Conservation (phyloP, 2,113 vertebrate species). For the Sterrhoptilus dennistouni region DNA sequence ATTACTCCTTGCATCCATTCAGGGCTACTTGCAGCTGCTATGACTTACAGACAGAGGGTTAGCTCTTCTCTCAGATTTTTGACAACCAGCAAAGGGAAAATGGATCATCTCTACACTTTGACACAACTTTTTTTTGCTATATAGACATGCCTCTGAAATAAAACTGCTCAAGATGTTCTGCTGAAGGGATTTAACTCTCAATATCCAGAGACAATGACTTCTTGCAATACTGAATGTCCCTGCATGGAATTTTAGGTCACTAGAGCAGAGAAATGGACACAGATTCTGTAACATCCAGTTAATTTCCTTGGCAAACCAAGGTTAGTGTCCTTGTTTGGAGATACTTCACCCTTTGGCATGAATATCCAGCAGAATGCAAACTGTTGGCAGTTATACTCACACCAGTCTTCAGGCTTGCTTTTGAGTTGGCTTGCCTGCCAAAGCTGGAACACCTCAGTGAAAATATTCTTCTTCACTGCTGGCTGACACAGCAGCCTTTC, state of each 20-base stretch:
- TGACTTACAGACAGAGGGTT: background rate
- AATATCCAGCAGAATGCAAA: background rate
- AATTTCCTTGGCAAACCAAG: background rate
- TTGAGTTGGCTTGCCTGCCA: background rate
- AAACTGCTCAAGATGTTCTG: background rate
- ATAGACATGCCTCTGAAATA: background rate
- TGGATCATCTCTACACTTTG: background rate
- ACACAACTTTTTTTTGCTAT: background rate
- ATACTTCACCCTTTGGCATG: background rate
- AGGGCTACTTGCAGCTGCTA: background rate
- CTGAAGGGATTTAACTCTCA: background rate
- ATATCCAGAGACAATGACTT: rapidly evolving
- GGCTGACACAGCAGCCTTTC: background rate
- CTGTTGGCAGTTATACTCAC: background rate
- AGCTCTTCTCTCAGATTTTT: background rate
- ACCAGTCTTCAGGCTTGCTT: background rate
- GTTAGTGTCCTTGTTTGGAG: background rate
- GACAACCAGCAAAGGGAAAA: background rate
- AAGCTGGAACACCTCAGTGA: background rate
- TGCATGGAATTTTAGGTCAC: background rate
- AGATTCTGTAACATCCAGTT: background rate
- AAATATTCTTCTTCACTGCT: background rate
- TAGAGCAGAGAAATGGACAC: background rate
- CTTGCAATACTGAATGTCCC: background rate
- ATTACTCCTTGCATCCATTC: background rate